Conservation (phyloP, 2,888 invertebrate species). For the Luperina nickerlii region DNA sequence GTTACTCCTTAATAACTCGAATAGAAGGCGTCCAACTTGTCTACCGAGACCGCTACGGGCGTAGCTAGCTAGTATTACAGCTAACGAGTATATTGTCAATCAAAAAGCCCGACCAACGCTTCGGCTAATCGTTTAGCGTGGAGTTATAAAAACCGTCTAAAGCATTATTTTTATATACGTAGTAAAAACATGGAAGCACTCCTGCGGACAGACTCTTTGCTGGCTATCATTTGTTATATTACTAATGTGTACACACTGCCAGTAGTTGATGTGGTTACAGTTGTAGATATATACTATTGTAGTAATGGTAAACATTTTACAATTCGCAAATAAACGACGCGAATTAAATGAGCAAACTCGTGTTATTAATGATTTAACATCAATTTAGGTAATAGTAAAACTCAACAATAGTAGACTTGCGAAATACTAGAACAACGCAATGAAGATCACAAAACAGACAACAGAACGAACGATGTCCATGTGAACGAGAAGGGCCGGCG, state of each 20-base stretch:
- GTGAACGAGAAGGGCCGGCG: slow-evolving; percentile 52
- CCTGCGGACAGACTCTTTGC: slow-evolving; percentile 89
- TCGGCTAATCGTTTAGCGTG: slow-evolving; percentile 75
- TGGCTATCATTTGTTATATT: slow-evolving; percentile 78
- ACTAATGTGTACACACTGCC: slow-evolving; percentile 60
- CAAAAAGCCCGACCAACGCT: slow-evolving; percentile 77
- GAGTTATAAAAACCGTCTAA: slow-evolving; percentile 85
- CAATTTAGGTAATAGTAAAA: slow-evolving; percentile 68
- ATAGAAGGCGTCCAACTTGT: slow-evolving; percentile 59
- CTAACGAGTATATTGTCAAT: slow-evolving; percentile 83
- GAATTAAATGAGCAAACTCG: slow-evolving; percentile 68
- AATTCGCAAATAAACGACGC: slow-evolving; percentile 64
- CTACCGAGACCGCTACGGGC: slow-evolving; percentile 60
- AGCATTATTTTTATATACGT: slow-evolving; percentile 83
- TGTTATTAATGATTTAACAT: slow-evolving; percentile 58
- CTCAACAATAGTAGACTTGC: slow-evolving; percentile 67
- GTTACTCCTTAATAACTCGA: slow-evolving; percentile 63
- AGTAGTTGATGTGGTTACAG: slow-evolving; percentile 56
- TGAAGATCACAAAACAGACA: slow-evolving; percentile 57
- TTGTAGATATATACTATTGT: slow-evolving; percentile 44
- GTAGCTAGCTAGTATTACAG: slow-evolving; percentile 68
- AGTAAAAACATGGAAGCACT: slow-evolving; percentile 90
- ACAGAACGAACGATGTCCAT: slow-evolving; percentile 60
- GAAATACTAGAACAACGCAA: slow-evolving; percentile 60
- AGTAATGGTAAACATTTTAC: slow-evolving; percentile 46